Conservation (phyloP, 2,113 vertebrate genomes). For the Cyprinodon tularosa region DNA sequence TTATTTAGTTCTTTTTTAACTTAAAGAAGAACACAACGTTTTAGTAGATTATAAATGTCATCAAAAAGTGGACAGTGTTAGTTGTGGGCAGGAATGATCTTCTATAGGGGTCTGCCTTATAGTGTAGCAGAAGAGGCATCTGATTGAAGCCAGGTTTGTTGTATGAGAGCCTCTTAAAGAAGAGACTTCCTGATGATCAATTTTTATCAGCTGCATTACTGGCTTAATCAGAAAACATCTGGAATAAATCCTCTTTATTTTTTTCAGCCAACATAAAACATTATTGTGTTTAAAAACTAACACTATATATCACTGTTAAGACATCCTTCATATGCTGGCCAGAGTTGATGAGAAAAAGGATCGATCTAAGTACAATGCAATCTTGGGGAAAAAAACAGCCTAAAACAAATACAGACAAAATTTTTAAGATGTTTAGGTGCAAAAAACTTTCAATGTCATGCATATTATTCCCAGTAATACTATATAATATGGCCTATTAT, state of each 20-base stretch:
- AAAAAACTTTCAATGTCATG: background rate
- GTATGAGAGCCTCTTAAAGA: background rate
- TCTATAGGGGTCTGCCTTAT: background rate
- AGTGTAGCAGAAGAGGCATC: background rate
- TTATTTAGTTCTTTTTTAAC: no score
- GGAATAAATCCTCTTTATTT: no score
- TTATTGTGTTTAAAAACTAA: background rate
- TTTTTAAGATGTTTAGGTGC: background rate
- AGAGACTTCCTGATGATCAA: background rate
- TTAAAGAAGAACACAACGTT: no score
- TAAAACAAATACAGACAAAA: background rate
- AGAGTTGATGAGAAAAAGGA: background rate
- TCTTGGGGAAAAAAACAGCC: background rate
- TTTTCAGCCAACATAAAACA: background rate
- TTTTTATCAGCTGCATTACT: no score
- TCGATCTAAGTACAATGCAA: background rate
- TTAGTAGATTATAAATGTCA: no score
- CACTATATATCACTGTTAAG: background rate
- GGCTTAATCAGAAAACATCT: background rate
- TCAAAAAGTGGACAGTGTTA: background rate
- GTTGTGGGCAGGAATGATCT: background rate
- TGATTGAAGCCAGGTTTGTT: background rate
- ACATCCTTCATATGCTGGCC: background rate
- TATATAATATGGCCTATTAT: background rate
- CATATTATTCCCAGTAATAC: background rate